A percentile compares a stretch with the other conserved stretches of the same genome.
phyloP scores from a whole-genome alignment of 1,140 invertebrate species.

The Meloidogyne exigua region DNA sequence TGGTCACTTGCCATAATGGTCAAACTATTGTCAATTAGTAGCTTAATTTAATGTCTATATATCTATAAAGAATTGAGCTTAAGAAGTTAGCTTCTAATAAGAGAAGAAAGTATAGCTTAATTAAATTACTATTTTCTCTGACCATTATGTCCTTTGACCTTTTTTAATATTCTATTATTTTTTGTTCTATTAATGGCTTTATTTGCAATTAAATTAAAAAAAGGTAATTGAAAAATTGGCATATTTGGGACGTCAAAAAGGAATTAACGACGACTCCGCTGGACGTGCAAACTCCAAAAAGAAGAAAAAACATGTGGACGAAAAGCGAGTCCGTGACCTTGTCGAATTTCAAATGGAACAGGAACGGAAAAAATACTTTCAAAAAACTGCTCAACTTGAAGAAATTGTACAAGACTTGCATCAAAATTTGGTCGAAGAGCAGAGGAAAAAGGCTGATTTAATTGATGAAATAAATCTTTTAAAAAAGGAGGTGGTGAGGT shows the following conservation, averaged over 20 bases:
- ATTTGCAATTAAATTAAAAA: background rate
- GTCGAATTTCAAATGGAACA: slow-evolving; percentile 21
- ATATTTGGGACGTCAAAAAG: slow-evolving; percentile 32
- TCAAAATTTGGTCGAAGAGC: slow-evolving; percentile 3
- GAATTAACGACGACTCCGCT: slow-evolving; percentile 39
- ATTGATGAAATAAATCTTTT: background rate
- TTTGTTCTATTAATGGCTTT: background rate
- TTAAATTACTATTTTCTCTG: too few relatives aligned
- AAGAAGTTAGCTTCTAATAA: too few relatives aligned
- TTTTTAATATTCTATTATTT: too few relatives aligned
- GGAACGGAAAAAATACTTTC: slow-evolving; percentile 8
- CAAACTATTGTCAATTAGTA: too few relatives aligned
- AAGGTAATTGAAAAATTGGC: slow-evolving; percentile 40
- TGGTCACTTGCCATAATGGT: too few relatives aligned
- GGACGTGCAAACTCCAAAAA: slow-evolving; percentile 27
- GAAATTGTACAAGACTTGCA: background rate
- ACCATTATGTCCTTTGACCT: too few relatives aligned
- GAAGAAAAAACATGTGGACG: slow-evolving; percentile 32
- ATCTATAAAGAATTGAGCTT: too few relatives aligned
- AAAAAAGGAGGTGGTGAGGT: background rate
- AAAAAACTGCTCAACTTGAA: background rate
- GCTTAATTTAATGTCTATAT: too few relatives aligned
- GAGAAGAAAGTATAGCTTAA: too few relatives aligned
- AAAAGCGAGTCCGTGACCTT: slow-evolving; percentile 31
- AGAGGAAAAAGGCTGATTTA: slow-evolving; percentile 1